Conservation (phyloP, 2,797 vertebrate genomes). For the Leptodactylus fallax region DNA sequence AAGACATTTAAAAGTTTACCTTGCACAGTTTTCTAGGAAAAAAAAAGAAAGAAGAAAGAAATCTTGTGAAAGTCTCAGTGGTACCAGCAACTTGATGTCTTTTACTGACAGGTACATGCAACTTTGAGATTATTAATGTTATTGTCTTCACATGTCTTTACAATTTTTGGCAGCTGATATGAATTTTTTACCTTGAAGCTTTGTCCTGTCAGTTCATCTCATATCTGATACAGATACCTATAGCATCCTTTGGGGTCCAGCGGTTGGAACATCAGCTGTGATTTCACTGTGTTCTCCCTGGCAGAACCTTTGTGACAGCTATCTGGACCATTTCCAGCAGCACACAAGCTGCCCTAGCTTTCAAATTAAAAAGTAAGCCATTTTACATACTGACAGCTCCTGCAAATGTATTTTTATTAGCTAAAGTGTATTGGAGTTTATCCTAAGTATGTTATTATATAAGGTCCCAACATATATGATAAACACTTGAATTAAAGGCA, state of each 20-base stretch:
- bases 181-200: conserved; percentile 61
- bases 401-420: background rate
- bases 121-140: conserved; percentile 58
- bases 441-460: background rate
- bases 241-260: conserved; percentile 54
- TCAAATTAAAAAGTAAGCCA: conserved; percentile 15
- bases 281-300: conserved; percentile 41
- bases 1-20: conserved; percentile 38
- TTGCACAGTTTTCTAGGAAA: conserved; percentile 12
- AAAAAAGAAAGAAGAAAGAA: conserved; percentile 26
- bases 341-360: background rate
- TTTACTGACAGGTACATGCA: conserved; percentile 58
- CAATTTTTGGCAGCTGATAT: conserved; percentile 58
- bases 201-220: conserved; percentile 54
- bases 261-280: conserved; percentile 50
- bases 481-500: background rate
- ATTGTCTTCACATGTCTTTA: conserved; percentile 48
- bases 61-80: conserved; percentile 41
- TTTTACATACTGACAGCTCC: conserved; percentile 1
- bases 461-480: background rate
- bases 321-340: conserved; percentile 40
- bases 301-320: conserved; percentile 53
- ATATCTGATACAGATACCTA: conserved; percentile 59
- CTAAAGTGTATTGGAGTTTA: background rate
- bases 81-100: conserved; percentile 41